phyloP scores from a whole-genome alignment of 2,888 invertebrate genomes.

The Ophion obscuratus region DNA sequence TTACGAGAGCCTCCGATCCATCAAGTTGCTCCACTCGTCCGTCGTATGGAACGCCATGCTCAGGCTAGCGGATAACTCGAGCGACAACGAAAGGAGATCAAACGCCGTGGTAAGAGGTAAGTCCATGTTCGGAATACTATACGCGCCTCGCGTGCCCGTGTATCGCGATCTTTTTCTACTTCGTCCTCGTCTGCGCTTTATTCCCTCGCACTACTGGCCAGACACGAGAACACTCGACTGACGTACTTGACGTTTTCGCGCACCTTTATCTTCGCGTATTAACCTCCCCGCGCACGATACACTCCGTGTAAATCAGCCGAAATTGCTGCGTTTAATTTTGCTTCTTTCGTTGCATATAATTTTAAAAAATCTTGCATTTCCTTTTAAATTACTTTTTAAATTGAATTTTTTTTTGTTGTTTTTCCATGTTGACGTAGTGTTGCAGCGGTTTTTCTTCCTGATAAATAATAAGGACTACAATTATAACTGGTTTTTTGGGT shows the following conservation, averaged over 20 bases:
- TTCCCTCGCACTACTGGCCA: slow-evolving; percentile 44
- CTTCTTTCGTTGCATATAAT: no score
- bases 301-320: slow-evolving; percentile 2
- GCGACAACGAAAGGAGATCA: slow-evolving; percentile 75
- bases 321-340: no score
- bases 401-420: no score
- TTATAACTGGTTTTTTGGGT: no score
- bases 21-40: slow-evolving; percentile 23
- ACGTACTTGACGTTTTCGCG: slow-evolving; percentile 50
- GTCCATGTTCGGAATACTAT: slow-evolving; percentile 68
- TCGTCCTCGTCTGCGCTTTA: slow-evolving; percentile 53
- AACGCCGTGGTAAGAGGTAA: slow-evolving; percentile 71
- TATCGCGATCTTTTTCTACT: slow-evolving; percentile 68
- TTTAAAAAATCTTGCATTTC: no score
- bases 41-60: slow-evolving; percentile 23
- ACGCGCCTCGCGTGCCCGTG: slow-evolving; percentile 53
- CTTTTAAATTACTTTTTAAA: no score
- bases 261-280: slow-evolving; percentile 23
- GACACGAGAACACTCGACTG: slow-evolving; percentile 33
- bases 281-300: neutral
- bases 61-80: slow-evolving; percentile 27
- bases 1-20: slow-evolving; percentile 3
- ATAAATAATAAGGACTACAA: no score
- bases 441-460: no score
- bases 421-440: no score